Evolutionary conservation across 2,888 invertebrate species (phyloP).

Genomic region (Doris montereyensis): DNA sequence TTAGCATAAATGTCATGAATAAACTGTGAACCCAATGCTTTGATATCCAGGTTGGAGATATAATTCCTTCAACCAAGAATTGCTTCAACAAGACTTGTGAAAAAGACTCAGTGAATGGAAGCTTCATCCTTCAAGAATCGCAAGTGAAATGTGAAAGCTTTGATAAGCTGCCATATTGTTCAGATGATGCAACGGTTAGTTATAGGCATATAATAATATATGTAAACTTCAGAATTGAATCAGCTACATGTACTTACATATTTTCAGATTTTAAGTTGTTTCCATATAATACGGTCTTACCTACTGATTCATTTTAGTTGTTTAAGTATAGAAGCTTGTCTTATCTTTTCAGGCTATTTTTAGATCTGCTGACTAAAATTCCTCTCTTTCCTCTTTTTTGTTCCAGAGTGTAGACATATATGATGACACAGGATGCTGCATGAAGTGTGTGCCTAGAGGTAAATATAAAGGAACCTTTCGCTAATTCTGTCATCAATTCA

Average conservation of each 20-base stretch:
- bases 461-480: too few species aligned
- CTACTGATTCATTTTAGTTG: too few species aligned
- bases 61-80: constrained; percentile 45
- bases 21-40: not conserved
- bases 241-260: too few species aligned
- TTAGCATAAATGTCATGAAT: too few species aligned
- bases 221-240: too few species aligned
- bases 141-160: constrained; percentile 45
- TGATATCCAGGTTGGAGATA: constrained; percentile 50
- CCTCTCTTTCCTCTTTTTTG: not conserved
- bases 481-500: too few species aligned
- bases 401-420: constrained; percentile 47
- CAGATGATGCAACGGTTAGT: constrained; percentile 29
- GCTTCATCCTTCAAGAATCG: constrained; percentile 49
- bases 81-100: constrained; percentile 52
- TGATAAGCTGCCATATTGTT: constrained; percentile 46
- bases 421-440: constrained; percentile 51
- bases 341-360: too few species aligned
- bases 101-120: constrained; percentile 42
- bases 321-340: too few species aligned
- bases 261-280: too few species aligned
- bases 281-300: too few species aligned
- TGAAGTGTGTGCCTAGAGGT: too few species aligned
- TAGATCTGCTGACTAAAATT: not conserved
- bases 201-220: too few species aligned